Evolutionary conservation across 2,113 vertebrate genomes (phyloP).

Genomic region (Tamias sibiricus): DNA sequence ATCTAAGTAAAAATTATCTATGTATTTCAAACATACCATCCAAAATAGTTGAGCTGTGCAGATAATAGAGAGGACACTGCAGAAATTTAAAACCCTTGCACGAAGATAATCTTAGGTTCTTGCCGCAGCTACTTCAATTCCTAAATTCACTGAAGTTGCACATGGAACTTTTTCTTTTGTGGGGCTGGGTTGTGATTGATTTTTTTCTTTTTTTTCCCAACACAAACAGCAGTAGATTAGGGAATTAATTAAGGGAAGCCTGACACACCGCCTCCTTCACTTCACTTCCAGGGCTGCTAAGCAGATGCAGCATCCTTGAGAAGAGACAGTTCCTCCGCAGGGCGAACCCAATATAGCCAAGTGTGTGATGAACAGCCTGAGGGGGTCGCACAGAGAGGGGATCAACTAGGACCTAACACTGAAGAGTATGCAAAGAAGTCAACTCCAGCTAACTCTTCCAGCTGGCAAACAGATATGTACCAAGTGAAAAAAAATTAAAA

Average conservation of each 20-base stretch:
- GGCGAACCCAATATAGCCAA: neutral
- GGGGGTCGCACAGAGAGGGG: neutral
- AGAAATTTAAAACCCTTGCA: neutral
- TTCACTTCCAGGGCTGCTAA: neutral
- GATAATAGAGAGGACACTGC: neutral
- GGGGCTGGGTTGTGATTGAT: slow-evolving; percentile 20
- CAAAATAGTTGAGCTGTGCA: neutral
- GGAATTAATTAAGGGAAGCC: slow-evolving; percentile 65
- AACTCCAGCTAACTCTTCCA: neutral
- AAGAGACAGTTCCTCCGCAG: neutral
- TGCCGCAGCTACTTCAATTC: neutral
- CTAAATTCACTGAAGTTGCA: slow-evolving; percentile 9
- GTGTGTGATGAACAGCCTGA: neutral
- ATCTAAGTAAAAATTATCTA: neutral
- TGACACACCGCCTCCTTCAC: slow-evolving; percentile 5
- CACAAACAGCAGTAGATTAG: slow-evolving; percentile 48
- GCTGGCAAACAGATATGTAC: neutral
- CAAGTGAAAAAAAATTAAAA: neutral
- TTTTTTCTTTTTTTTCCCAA: slow-evolving; percentile 4
- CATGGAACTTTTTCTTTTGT: neutral
- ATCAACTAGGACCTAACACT: neutral
- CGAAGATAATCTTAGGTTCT: neutral
- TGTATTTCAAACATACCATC: neutral
- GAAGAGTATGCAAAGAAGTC: slow-evolving; percentile 16
- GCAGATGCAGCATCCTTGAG: neutral